These are phyloP conservation scores for Furcula furcula DNA, from an alignment of 2,888 invertebrate species.

Conservation along the genomic window DNA sequence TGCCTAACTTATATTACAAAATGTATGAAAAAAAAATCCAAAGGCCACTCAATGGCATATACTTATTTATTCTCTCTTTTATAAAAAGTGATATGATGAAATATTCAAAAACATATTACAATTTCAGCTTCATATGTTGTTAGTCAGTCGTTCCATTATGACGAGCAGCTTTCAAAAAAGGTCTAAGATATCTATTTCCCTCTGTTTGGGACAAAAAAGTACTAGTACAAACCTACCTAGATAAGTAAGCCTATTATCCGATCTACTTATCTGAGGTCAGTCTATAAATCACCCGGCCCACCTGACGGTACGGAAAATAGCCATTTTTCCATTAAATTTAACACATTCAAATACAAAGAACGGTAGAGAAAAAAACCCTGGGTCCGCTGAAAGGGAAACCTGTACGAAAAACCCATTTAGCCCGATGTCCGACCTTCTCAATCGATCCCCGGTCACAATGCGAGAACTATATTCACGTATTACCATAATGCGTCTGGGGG, in stretches of 20 bases:
- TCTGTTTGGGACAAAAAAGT: no score
- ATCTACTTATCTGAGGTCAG: slow-evolving; percentile 21
- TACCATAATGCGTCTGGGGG: slow-evolving; percentile 52
- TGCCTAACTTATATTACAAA: no score
- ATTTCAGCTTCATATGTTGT: no score
- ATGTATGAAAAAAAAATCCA: no score
- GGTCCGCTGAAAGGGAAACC: slow-evolving; percentile 53
- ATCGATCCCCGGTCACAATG: slow-evolving; percentile 45
- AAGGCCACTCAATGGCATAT: no score
- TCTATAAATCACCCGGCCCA: slow-evolving; percentile 36
- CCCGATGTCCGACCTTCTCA: slow-evolving; percentile 63
- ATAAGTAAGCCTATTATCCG: slow-evolving; percentile 20
- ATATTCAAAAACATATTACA: no score
- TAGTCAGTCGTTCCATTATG: no score
- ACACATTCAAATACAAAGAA: slow-evolving; percentile 56
- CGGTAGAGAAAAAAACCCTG: slow-evolving; percentile 28
- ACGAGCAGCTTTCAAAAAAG: no score
- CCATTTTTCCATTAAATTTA: slow-evolving; percentile 68
- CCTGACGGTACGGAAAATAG: background rate
- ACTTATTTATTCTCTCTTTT: no score
- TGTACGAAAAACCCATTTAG: slow-evolving; percentile 64
- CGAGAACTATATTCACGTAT: slow-evolving; percentile 53
- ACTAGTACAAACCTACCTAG: no score
- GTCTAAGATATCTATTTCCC: no score
- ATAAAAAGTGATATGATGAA: no score